Conservation (phyloP, 35 echinoderm and acorn worm species). For the Stichopus chloronotus region DNA sequence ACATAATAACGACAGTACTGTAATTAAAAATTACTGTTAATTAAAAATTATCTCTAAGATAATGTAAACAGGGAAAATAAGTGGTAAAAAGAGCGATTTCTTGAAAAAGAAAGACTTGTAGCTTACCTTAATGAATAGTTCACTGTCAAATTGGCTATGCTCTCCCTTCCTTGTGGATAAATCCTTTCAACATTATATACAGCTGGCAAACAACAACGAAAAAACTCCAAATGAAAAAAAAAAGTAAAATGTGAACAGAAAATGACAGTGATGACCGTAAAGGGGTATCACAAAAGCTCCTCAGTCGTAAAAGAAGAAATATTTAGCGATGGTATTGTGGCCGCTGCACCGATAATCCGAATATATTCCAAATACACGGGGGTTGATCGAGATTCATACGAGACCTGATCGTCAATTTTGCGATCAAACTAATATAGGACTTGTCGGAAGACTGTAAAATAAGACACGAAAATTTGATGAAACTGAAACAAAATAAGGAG, state of each 20-base stretch:
- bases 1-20: too few relatives aligned
- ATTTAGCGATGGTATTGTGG: background rate
- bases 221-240: background rate
- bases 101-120: too few relatives aligned
- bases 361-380: conserved; percentile 26
- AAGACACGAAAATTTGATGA: conserved; percentile 39
- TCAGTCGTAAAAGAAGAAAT: background rate
- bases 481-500: conserved; percentile 16
- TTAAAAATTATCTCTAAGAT: too few relatives aligned
- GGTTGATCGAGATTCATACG: background rate
- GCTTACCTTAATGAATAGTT: background rate
- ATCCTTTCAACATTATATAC: background rate
- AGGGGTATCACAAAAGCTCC: background rate
- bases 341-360: background rate
- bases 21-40: too few relatives aligned
- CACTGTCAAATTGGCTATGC: background rate
- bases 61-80: too few relatives aligned
- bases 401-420: background rate
- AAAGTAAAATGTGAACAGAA: background rate
- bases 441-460: conserved; percentile 22
- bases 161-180: background rate
- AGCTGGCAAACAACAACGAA: background rate
- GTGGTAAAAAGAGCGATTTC: too few relatives aligned
- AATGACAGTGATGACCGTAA: background rate
- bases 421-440: too few relatives aligned